Conservation (phyloP, 2,797 vertebrate species). For the Chelon labrosus region DNA sequence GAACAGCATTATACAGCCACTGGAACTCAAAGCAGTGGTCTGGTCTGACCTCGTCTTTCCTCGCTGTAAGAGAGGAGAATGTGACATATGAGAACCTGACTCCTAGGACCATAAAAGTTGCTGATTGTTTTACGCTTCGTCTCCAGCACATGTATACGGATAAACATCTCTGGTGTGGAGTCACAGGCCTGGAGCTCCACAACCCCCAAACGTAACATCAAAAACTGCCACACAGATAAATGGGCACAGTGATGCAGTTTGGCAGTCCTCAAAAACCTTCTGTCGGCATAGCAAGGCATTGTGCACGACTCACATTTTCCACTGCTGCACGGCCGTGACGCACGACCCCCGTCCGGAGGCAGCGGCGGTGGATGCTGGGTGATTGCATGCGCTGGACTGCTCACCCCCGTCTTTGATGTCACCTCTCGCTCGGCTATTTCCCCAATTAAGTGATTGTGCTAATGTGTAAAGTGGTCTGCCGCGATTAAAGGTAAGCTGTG, state of each 20-base stretch:
- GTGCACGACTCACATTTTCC: constrained; percentile 72
- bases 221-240: constrained; percentile 56
- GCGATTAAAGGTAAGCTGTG: constrained; percentile 60
- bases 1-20: constrained; percentile 31
- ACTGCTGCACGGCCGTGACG: constrained; percentile 52
- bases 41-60: constrained; percentile 31
- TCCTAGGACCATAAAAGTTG: constrained; percentile 13
- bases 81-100: constrained; percentile 31
- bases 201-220: constrained; percentile 32
- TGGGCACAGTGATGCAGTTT: constrained; percentile 47
- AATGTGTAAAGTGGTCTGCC: constrained; percentile 66
- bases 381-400: constrained; percentile 38
- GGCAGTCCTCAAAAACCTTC: constrained; percentile 52
- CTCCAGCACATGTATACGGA: constrained; percentile 33
- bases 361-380: constrained; percentile 32
- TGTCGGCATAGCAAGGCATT: constrained; percentile 47
- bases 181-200: constrained; percentile 14
- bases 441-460: constrained; percentile 71
- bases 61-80: constrained; percentile 25
- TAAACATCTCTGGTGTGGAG: constrained; percentile 29
- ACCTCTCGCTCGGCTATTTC: constrained; percentile 47
- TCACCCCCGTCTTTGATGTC: constrained; percentile 59
- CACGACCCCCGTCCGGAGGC: constrained; percentile 30
- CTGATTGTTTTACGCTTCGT: constrained; percentile 25
- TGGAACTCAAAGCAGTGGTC: constrained; percentile 10